phyloP scores from a whole-genome alignment of 2,888 invertebrate species.

The Allacma fusca region DNA sequence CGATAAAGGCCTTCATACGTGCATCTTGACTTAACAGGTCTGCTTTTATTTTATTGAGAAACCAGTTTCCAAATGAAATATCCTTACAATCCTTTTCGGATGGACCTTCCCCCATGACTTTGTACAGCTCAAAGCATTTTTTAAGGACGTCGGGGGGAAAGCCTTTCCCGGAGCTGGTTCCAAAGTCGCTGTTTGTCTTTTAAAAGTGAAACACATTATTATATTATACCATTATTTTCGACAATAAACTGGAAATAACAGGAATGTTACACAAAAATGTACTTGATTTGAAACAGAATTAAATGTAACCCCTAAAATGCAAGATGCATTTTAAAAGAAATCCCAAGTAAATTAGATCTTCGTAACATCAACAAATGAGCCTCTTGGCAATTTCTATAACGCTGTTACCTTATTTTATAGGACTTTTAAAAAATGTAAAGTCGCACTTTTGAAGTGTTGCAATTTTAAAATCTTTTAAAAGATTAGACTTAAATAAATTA shows the following conservation, averaged over 20 bases:
- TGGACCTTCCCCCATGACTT: slow-evolving; percentile 16
- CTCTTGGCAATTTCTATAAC: no score
- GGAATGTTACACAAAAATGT: not conserved
- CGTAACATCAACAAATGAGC: no score
- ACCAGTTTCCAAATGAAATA: slow-evolving; percentile 39
- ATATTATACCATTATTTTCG: not conserved
- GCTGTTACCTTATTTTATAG: no score
- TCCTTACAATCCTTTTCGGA: slow-evolving; percentile 8
- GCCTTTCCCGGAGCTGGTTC: slow-evolving; percentile 14
- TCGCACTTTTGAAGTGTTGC: no score
- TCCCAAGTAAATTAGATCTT: no score
- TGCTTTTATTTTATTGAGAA: slow-evolving; percentile 31
- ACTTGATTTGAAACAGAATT: no score
- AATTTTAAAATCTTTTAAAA: no score
- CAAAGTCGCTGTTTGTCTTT: slow-evolving; percentile 21
- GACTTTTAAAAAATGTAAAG: no score
- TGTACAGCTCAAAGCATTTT: slow-evolving; percentile 21
- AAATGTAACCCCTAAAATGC: no score
- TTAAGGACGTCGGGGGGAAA: slow-evolving; percentile 7
- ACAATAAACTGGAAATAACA: not conserved
- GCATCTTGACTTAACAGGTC: not conserved
- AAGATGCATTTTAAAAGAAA: no score
- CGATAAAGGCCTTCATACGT: slow-evolving; percentile 5
- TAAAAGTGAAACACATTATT: not conserved
- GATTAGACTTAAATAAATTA: not conserved